phyloP scores from a whole-genome alignment of 2,888 invertebrate genomes.

The Zelleria hepariella region DNA sequence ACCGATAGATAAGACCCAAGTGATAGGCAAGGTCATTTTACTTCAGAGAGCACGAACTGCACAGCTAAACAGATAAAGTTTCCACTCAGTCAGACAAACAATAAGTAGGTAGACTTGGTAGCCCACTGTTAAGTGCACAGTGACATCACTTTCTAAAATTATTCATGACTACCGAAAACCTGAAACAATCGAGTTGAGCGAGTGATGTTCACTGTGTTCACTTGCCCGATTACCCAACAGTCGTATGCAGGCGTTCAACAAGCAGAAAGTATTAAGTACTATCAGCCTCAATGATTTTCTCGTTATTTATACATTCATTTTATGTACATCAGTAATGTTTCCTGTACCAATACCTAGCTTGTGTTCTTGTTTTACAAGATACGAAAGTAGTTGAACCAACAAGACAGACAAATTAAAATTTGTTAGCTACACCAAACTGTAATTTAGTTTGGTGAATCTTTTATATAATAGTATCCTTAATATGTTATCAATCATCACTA shows the following conservation, averaged over 20 bases:
- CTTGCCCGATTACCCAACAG: background rate
- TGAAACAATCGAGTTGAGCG: background rate
- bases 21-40: too few species aligned
- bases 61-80: background rate
- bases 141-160: conserved; percentile 3
- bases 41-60: too few species aligned
- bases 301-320: background rate
- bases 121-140: background rate
- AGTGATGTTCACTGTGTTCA: background rate
- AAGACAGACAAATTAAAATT: background rate
- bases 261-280: conserved; percentile 2
- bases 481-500: too few species aligned
- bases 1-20: background rate
- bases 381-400: background rate
- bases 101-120: background rate
- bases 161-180: background rate
- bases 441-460: too few species aligned
- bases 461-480: too few species aligned
- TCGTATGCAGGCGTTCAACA: background rate
- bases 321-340: background rate
- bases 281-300: background rate
- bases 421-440: background rate
- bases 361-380: background rate
- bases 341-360: background rate
- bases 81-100: background rate